Base-by-base conservation (phyloP, 2,888 invertebrate genomes). In the Subacronicta megacephala region DNA sequence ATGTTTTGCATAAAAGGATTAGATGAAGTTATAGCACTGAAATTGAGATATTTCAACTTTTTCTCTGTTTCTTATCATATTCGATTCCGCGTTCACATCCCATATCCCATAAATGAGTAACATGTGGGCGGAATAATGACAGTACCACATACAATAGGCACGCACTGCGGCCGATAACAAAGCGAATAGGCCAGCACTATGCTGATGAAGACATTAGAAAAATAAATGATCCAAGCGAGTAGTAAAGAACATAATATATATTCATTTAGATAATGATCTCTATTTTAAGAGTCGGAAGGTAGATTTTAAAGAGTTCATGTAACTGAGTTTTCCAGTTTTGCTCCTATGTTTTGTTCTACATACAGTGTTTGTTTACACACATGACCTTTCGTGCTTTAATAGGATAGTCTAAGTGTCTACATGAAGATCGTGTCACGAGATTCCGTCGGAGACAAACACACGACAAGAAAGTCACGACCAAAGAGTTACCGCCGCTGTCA, bases 121-220 rank as follows among this genome's bases (percentile, higher is more conserved):
- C 10, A 23, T 20, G 20, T 36, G n/a, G 5, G 5, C 12, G 35
- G 26, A 45, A 36, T 36, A 52, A 53, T 45, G 10, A 7, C 35
- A 53, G 13, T n/a, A 40, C 12, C 44, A 40, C 31, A 36, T 43
- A 38, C 18, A 43, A 44, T 38, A 18, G 37, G 12, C n/a, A 36
- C 16, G 23, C 1, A 10, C 29, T 4, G 29, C 29, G 15, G 18
- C 29, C 12, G 16, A 46, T 26, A 44, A 51, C 53, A 70, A 70
- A 58, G 42, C 26, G 40, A 33, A 13, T 9, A 20, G 41, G n/a
- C 38, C 35, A 35, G 26, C 29, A 36, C 78, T 29, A 40, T 9
- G 81, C 60, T 69, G 80, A 87, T 83, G 78, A 77, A 72, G 79
- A 77, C 79, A 80, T 83, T 79, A 78, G 45, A 65, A 65, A 70